Conservation (phyloP, 1,140 invertebrate species). For the Drosophila orosa region DNA sequence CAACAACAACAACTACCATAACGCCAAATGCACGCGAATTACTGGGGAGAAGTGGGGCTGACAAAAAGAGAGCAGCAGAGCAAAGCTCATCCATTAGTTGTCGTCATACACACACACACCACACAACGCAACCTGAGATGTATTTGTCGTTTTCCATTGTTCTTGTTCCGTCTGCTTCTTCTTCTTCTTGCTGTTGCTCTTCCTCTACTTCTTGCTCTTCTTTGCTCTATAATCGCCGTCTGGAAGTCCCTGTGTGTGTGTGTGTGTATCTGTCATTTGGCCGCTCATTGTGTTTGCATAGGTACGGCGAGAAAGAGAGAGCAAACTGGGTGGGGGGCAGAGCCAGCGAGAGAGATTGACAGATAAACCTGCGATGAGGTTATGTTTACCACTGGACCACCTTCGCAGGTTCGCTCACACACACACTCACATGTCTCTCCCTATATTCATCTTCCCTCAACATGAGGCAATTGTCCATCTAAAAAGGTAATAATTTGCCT, state of each 20-base stretch:
- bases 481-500: conserved; percentile 73
- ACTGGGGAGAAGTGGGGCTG: neutral
- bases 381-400: conserved; percentile 46
- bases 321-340: conserved; percentile 1
- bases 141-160: conserved; percentile 38
- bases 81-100: conserved; percentile 54
- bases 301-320: conserved; percentile 18
- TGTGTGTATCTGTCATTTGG: conserved; percentile 63
- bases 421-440: neutral
- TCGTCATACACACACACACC: conserved; percentile 28
- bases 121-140: conserved; percentile 36
- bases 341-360: conserved; percentile 48
- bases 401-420: conserved; percentile 47
- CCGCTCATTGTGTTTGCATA: conserved; percentile 60
- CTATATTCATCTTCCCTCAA: conserved; percentile 5
- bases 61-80: conserved; percentile 31
- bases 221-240: conserved; percentile 62
- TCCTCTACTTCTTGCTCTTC: conserved; percentile 36
- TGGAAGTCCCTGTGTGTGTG: conserved; percentile 31
- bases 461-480: conserved; percentile 41
- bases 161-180: conserved; percentile 34
- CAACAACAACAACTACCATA: conserved; percentile 3
- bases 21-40: conserved; percentile 21
- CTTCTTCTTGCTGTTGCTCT: conserved; percentile 20
- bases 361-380: conserved; percentile 46